A percentile compares a stretch with the other conserved stretches of the same genome.
These are phyloP conservation scores for Pocillopora damicornis DNA, from an alignment of 64 coral and sea anemone species.

Conservation along the genomic window DNA sequence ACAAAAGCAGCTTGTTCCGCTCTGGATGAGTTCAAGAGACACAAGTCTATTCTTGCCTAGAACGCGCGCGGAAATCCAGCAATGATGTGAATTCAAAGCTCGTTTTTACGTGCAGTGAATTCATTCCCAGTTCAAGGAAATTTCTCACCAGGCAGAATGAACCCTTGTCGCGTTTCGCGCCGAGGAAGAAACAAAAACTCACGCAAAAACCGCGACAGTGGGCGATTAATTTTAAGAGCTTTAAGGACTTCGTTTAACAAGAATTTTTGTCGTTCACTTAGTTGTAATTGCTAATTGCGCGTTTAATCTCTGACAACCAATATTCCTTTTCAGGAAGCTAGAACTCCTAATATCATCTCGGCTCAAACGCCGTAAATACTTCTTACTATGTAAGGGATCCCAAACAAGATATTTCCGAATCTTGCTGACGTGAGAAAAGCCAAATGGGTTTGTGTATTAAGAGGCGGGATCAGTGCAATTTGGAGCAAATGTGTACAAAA, in stretches of 20 bases:
- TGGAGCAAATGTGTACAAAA: not conserved
- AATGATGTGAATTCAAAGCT: not conserved
- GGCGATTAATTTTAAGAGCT: not conserved
- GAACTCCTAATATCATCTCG: not conserved
- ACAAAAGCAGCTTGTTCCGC: not conserved
- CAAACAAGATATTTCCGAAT: slow-evolving; percentile 33
- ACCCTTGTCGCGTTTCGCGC: not conserved
- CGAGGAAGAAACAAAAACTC: not conserved
- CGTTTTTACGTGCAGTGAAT: not conserved
- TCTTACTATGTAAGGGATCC: not conserved
- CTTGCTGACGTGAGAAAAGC: not conserved
- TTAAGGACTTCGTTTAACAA: not conserved
- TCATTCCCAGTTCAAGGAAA: not conserved
- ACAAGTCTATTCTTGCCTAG: not conserved
- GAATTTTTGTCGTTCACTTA: slow-evolving; percentile 4
- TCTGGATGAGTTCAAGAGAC: not conserved
- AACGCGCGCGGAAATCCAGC: not conserved
- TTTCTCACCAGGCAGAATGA: not conserved
- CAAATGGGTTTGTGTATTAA: not conserved
- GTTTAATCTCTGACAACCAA: not conserved
- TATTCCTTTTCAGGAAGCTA: slow-evolving; percentile 3
- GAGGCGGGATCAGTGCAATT: not conserved
- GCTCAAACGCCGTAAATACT: not conserved
- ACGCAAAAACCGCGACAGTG: not conserved
- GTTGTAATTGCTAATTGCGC: not conserved